A percentile compares a stretch with the other conserved stretches of the same genome.
Evolutionary conservation across 2,797 vertebrate species (phyloP).

Genomic region (Neomorphus geoffroyi): DNA sequence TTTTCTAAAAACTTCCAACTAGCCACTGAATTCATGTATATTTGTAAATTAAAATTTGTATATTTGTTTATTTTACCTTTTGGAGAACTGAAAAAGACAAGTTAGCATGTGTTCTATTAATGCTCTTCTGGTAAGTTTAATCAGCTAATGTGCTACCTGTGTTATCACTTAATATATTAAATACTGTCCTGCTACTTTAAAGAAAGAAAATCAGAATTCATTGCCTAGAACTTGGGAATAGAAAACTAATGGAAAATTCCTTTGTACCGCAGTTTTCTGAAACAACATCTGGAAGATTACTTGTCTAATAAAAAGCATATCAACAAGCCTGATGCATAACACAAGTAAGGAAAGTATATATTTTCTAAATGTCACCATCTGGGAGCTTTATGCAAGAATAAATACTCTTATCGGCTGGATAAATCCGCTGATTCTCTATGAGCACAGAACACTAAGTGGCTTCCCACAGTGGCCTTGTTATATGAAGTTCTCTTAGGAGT

Average conservation of each 20-base stretch:
- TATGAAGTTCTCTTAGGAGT: neutral
- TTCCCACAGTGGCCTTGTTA: neutral
- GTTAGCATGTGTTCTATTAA: neutral
- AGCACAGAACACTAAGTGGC: neutral
- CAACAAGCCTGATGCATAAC: neutral
- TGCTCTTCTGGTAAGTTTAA: neutral
- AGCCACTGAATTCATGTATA: neutral
- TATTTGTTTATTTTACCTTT: neutral
- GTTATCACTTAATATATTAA: neutral
- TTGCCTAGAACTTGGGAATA: neutral
- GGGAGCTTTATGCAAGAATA: constrained; percentile 16
- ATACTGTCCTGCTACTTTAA: neutral
- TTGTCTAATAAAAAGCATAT: neutral
- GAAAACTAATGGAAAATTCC: neutral
- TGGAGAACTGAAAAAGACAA: neutral
- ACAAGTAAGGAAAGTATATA: neutral
- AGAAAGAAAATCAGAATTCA: neutral
- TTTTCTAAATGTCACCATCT: neutral
- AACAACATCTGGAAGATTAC: neutral
- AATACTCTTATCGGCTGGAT: neutral
- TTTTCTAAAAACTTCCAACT: neutral
- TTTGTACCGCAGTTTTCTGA: neutral
- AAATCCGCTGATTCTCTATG: neutral
- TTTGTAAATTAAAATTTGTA: neutral
- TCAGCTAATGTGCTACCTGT: neutral